Base-by-base conservation (phyloP, 2,888 invertebrate genomes). In the Drosophila quinaria region DNA sequence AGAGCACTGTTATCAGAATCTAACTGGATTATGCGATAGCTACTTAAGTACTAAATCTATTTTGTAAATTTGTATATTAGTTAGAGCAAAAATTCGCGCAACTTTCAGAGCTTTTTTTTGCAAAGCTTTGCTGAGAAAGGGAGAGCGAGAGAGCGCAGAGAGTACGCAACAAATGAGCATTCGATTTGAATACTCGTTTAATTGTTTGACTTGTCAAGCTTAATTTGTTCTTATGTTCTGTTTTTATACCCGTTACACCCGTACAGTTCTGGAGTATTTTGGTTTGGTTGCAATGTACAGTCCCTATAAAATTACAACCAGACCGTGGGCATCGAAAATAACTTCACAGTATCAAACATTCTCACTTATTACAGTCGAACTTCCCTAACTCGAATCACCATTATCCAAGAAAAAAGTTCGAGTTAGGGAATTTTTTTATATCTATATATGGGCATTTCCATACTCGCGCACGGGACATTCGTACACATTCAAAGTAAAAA, bases 181-280 rank as follows among this genome's bases (percentile, higher is more conserved):
- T 63, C 46, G 17, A 25, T 25, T 35, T 46, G 61, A 22, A 54
- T 51, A 55, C 46, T 15, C 17, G 42, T 42, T 56, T 54, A 52
- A 70, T 74, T 59, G 41, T 70, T 74, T 56, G 65, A 66, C 64
- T 54, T 77, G 50, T 25, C 52, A 58, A 69, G 50, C 92, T 65
- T 70, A 71, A 94, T 91, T 89, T 94, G 93, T 72, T 94, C 22
- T 49, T 17, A 31, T 17, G 92, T 39, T 37, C 8, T 44, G 37
- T 11, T 33, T 37, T 55, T 47, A 68, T 31, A 19, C 60, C 33
- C 74, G 39, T 31, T 25, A 25, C n/a, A 37, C 35, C 13, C n/a
- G 2, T 37, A 6, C 1, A n/a, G 37, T 37, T n/a, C n/a, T 6
- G n/a, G 37, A n/a, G 37, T 37, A 37, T 37, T n/a, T 2, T 37